Evolutionary conservation across 53 echinoderm and acorn worm species (phyloP), one percentile per base, ranked within the genome.

Genomic region (Luidia sarsii): DNA sequence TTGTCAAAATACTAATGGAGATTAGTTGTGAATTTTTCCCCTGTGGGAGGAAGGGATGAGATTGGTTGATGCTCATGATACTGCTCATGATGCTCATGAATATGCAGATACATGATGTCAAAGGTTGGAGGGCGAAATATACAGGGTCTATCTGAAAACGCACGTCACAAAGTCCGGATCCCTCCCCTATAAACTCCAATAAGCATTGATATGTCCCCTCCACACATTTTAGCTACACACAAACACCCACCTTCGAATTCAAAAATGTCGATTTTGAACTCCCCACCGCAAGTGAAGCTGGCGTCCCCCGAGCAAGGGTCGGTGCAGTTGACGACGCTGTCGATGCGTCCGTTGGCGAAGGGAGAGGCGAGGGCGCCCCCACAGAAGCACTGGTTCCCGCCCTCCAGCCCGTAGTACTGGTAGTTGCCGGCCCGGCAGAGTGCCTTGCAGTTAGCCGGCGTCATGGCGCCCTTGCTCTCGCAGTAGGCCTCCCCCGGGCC

Each of bases 271-370:
- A 62, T 33, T 56, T 48, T 57, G 62, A 80, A 86, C 3, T 57
- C 57, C 27, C 70, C 86, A 8, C 86, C 86, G 34, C 86, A 86
- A 0, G 57, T 80, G 20, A 80, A 28, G 23, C 19, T 36, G 25
- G n/a, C 14, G 37, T 86, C 29, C 1, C 86, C 86, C 2, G 55
- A 41, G 28, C 41, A 50, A 9, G 75, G 59, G 16, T 75, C 57
- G 15, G 75, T 29, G 19, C 75, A 75, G 31, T 75, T 75, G 6
- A 45, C n/a, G 39, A 31, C 30, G 2, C 0, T 45, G 29, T 1
- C 21, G 27, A 8, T 10, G 3, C 7, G 1, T 41, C 46, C 33
- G n/a, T 46, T 2, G 11, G 7, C 18, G 7, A 61, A 60, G 5
- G 75, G 75, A 7, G 43, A 3, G 0, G 75, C 15, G 18, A 75